phyloP scores from a whole-genome alignment of 1,140 invertebrate species.

The Pseudoatta argentina region DNA sequence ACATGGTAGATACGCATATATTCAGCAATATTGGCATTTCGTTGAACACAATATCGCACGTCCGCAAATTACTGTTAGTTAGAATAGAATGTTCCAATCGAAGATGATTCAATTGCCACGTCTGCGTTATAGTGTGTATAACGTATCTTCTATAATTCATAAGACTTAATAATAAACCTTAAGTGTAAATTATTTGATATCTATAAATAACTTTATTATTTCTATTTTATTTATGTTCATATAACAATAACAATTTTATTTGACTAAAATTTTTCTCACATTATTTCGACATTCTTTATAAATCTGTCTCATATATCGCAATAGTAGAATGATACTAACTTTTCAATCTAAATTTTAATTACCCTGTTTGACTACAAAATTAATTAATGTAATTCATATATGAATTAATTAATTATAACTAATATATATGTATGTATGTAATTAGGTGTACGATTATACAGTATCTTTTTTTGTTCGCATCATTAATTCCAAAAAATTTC shows the following conservation, averaged over 20 bases:
- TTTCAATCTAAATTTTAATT: slow-evolving; percentile 4
- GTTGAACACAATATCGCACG: slow-evolving; percentile 61
- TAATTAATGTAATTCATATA: not conserved
- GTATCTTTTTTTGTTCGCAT: not conserved
- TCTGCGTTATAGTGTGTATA: not conserved
- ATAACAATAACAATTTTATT: not conserved
- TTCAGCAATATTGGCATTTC: slow-evolving; percentile 66
- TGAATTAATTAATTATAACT: too few relatives aligned
- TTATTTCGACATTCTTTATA: slow-evolving; percentile 14
- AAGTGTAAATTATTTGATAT: not conserved
- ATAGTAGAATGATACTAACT: not conserved
- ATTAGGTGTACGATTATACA: not conserved
- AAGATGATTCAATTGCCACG: slow-evolving; percentile 49
- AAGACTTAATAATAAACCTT: slow-evolving; percentile 1
- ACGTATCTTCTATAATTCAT: slow-evolving; percentile 22
- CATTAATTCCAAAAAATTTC: not conserved
- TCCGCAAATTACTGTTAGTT: slow-evolving; percentile 43
- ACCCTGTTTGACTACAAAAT: not conserved
- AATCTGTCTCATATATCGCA: not conserved
- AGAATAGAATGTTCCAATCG: slow-evolving; percentile 59
- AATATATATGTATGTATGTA: too few relatives aligned
- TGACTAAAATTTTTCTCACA: not conserved
- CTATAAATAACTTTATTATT: not conserved
- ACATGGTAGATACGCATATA: slow-evolving; percentile 63
- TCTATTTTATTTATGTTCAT: not conserved